Evolutionary conservation across 2,113 vertebrate species (phyloP).

Genomic region (Sceloporus tristichus): DNA sequence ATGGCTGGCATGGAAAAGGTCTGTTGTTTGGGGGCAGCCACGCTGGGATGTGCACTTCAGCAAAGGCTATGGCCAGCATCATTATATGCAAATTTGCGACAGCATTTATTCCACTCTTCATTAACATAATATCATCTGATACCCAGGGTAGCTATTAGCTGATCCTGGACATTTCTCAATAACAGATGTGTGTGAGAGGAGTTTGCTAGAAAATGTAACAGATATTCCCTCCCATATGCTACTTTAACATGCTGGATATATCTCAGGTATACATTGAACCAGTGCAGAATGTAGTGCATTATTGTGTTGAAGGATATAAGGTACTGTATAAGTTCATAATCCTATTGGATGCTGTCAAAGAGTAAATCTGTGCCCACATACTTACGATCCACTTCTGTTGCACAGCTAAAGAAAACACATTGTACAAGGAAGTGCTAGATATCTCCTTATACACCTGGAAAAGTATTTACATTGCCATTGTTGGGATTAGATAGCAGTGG

Average conservation of each 20-base stretch:
- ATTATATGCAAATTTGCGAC: conserved; percentile 73
- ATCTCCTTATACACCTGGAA: too few species aligned
- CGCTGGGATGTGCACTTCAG: conserved; percentile 58
- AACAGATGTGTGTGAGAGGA: conserved; percentile 6
- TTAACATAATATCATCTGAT: conserved; percentile 70
- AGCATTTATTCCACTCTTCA: conserved; percentile 66
- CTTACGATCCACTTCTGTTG: too few species aligned
- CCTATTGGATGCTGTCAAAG: too few species aligned
- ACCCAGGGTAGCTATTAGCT: conserved; percentile 50
- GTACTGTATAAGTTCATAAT: not conserved
- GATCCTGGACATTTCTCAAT: conserved; percentile 55
- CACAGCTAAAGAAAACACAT: too few species aligned
- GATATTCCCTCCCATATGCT: not conserved
- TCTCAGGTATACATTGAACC: not conserved
- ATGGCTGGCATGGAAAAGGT: conserved; percentile 37
- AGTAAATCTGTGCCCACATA: too few species aligned
- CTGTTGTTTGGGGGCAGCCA: conserved; percentile 62
- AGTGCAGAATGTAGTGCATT: not conserved
- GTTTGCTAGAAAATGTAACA: conserved; percentile 35
- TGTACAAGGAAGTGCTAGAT: too few species aligned
- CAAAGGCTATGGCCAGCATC: conserved; percentile 55
- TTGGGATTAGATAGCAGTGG: too few species aligned
- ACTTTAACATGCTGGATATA: conserved; percentile 32
- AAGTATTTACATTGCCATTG: too few species aligned
- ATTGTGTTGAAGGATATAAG: not conserved